Base-by-base conservation (phyloP, 1,140 invertebrate genomes). In the Leptopilina boulardi region DNA sequence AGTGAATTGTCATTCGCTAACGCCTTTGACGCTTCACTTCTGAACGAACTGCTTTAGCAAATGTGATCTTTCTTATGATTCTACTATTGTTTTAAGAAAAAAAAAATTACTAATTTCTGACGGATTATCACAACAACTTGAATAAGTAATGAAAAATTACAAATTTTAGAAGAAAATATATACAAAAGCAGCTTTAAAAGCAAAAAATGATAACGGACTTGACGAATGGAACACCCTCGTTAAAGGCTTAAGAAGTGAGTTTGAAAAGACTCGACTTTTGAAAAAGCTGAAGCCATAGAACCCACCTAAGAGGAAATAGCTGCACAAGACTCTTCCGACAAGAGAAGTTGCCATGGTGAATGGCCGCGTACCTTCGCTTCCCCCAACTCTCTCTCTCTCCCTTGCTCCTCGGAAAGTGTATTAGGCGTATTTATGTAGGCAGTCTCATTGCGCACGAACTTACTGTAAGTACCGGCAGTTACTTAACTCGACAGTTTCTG, bases 401-500 rank as follows among this genome's bases (percentile, higher is more conserved):
- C n/a, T n/a, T n/a, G n/a, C n/a, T 26, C 21, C 3, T 38, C 70
- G 78, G 72, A 78, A 79, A 78, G 85, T 83, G 83, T 86, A 90
- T 89, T 86, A 86, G 83, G 84, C 81, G 80, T 87, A 89, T 89
- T 90, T 89, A 89, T 89, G 87, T 83, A 89, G 82, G 84, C 85
- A 79, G 86, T 88, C 86, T 89, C 87, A 89, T 89, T 89, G 86
- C 86, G 80, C 84, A 82, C 84, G 77, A 89, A 89, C 84, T 89
- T 89, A 89, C 85, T 82, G 85, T 87, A 90, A 90, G 85, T 86
- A 85, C 85, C 81, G 77, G 82, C 84, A 89, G 86, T 90, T 89
- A 89, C 85, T 89, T 89, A 88, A 83, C 88, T 86, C 86, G 86
- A 87, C 88, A 87, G 85, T 89, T 87, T 87, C 85, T 85, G 78